Conservation (phyloP, 2,888 invertebrate genomes). For the Griposia aprilina region DNA sequence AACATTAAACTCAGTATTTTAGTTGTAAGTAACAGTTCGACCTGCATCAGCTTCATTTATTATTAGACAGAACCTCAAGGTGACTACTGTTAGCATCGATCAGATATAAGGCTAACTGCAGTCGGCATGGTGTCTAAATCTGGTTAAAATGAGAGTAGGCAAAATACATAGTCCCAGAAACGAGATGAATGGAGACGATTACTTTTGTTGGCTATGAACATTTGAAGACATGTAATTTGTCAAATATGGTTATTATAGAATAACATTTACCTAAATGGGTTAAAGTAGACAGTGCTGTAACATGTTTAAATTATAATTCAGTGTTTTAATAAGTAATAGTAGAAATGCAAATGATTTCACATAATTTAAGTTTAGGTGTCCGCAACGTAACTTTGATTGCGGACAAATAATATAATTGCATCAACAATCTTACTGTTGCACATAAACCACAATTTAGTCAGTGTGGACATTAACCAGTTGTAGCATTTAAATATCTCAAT, state of each 20-base stretch:
- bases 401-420: conserved; percentile 53
- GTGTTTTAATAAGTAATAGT: conserved; percentile 56
- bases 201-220: conserved; percentile 57
- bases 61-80: conserved; percentile 66
- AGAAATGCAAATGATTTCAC: conserved; percentile 63
- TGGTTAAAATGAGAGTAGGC: conserved; percentile 79
- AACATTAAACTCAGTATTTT: conserved; percentile 49
- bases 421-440: conserved; percentile 57
- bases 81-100: conserved; percentile 64
- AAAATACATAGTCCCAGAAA: conserved; percentile 59
- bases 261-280: conserved; percentile 48
- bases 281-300: conserved; percentile 61
- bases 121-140: conserved; percentile 65
- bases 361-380: conserved; percentile 60
- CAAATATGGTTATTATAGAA: conserved; percentile 46
- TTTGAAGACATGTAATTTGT: conserved; percentile 52
- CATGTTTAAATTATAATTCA: conserved; percentile 59
- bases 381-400: conserved; percentile 38
- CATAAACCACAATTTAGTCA: conserved; percentile 52
- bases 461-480: conserved; percentile 52
- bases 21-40: conserved; percentile 55
- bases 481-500: conserved; percentile 64
- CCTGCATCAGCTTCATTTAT: conserved; percentile 64
- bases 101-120: conserved; percentile 54
- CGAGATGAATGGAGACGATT: conserved; percentile 47